Conservation (phyloP, 1,140 invertebrate species). For the Lepidotrigona ventralis region DNA sequence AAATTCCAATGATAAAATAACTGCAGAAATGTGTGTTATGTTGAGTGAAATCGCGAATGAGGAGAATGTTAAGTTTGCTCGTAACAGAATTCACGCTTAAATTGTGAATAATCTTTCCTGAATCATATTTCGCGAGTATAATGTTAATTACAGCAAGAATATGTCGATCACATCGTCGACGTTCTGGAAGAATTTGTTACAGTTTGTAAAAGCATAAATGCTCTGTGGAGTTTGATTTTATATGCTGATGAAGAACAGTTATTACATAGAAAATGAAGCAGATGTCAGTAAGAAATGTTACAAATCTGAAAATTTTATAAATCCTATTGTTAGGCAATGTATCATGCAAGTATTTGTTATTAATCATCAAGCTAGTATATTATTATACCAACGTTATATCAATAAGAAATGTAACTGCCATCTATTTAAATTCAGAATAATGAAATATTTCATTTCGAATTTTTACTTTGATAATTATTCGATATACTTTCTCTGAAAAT, state of each 20-base stretch:
- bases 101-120: neutral
- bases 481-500: neutral
- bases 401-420: slow-evolving; percentile 59
- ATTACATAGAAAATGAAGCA: slow-evolving; percentile 39
- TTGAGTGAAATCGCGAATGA: neutral
- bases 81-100: slow-evolving; percentile 1
- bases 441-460: neutral
- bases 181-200: slow-evolving; percentile 50
- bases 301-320: slow-evolving; percentile 60
- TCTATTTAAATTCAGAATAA: slow-evolving; percentile 20
- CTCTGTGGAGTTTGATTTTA: slow-evolving; percentile 71
- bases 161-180: neutral
- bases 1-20: slow-evolving; percentile 18
- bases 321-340: slow-evolving; percentile 38
- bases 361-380: slow-evolving; percentile 46
- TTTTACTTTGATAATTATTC: neutral
- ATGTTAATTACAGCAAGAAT: slow-evolving; percentile 8
- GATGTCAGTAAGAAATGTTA: slow-evolving; percentile 51
- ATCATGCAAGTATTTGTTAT: slow-evolving; percentile 51
- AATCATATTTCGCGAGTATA: neutral
- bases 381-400: slow-evolving; percentile 49
- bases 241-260: slow-evolving; percentile 49
- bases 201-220: slow-evolving; percentile 44
- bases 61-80: slow-evolving; percentile 1
- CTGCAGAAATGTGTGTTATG: neutral